phyloP scores from a whole-genome alignment of 1,140 invertebrate genomes.

The Oryctes rhinoceros region DNA sequence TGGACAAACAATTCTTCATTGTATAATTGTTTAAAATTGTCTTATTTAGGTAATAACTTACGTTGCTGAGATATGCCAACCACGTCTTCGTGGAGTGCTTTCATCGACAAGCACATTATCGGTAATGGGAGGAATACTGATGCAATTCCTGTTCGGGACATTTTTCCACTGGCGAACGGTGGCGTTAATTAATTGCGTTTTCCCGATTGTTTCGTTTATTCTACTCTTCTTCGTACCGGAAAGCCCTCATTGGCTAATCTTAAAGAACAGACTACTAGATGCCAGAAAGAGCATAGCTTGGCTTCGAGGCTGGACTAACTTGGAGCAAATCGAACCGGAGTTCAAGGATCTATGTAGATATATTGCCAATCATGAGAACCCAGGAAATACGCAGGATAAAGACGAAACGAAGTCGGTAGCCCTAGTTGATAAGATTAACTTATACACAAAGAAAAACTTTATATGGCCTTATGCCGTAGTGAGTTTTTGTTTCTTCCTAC shows the following conservation, averaged over 20 bases:
- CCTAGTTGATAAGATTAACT: constrained; percentile 54
- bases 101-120: constrained; percentile 76
- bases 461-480: constrained; percentile 72
- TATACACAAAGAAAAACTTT: constrained; percentile 66
- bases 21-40: no score
- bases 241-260: constrained; percentile 78
- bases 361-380: constrained; percentile 26
- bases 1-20: neutral
- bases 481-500: constrained; percentile 71
- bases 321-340: constrained; percentile 65
- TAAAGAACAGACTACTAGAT: constrained; percentile 67
- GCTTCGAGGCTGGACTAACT: constrained; percentile 72
- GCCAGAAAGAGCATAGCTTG: constrained; percentile 69
- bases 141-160: constrained; percentile 74
- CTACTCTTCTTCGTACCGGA: constrained; percentile 77
- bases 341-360: constrained; percentile 61
- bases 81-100: constrained; percentile 76
- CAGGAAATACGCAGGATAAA: neutral
- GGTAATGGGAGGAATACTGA: constrained; percentile 76
- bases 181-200: constrained; percentile 71
- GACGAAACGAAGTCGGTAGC: neutral
- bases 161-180: constrained; percentile 75
- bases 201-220: constrained; percentile 72
- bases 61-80: constrained; percentile 81
- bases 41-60: constrained; percentile 74